Base-by-base conservation (phyloP, 2,888 invertebrate species). In the Habroteleia sp. region DNA sequence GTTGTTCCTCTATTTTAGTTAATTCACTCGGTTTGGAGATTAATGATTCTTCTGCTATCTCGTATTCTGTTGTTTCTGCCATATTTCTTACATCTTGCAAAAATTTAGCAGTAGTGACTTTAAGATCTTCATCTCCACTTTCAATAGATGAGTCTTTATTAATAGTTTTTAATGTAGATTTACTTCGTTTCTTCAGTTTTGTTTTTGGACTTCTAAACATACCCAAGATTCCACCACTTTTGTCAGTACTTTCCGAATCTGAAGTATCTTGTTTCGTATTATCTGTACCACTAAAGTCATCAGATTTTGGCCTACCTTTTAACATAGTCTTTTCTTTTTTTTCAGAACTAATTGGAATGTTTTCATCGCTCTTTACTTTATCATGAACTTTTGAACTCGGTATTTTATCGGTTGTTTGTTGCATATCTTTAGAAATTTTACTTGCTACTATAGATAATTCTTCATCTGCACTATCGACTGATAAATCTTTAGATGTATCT, bases 1-100 rank as follows among this genome's bases (percentile, higher is more conserved):
- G n/a, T 41, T 58, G 56, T 48, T 68, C 56, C 0, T 58, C 56
- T 3, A 68, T 68, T 48, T 58, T 39, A 3, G 46, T 1, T 14
- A 56, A 56, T 10, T 56, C 44, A 14, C 3, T 27, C 8, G 23
- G 2, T 29, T 20, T 33, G 1, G 20, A 20, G 4, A 4, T 2
- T 20, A 20, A 20, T 20, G n/a, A n/a, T n/a, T n/a, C n/a, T n/a
- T n/a, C n/a, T n/a, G n/a, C n/a, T 23, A 25, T 89, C 0, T 90
- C 89, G 76, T 91, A 83, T 77, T 90, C 90, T 6, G 90, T 84
- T 25, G 20, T 3, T 4, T 20, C 20, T 20, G 4, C 4, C 20
- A 20, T 20, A 3, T 20, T 20, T 20, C 20, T 4, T 20, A 20
- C 20, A 3, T 20, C 20, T 2, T 4, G 2, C 4, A 20, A 20